Evolutionary conservation across 2,113 vertebrate genomes (phyloP).

Genomic region (Rana temporaria): DNA sequence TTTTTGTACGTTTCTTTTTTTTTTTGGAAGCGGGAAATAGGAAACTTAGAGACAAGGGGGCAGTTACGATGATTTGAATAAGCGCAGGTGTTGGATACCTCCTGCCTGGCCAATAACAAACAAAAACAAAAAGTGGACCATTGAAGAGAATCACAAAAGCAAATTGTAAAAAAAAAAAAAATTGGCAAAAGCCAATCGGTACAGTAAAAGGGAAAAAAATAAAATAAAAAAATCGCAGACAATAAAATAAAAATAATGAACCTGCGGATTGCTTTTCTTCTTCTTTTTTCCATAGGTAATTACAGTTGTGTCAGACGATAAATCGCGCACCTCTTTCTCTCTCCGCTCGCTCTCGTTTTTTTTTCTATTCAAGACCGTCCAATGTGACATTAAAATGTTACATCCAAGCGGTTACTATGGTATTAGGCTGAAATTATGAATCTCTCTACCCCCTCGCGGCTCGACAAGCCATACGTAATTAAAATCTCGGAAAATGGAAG

Average conservation of each 20-base stretch:
- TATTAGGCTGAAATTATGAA: conserved; percentile 78
- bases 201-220: not conserved
- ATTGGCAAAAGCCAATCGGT: conserved; percentile 5
- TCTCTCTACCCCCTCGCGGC: conserved; percentile 67
- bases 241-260: conserved; percentile 60
- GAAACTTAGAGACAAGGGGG: not conserved
- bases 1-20: not conserved
- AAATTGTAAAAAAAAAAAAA: not conserved
- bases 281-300: conserved; percentile 68
- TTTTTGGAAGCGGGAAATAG: not conserved
- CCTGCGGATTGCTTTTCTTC: conserved; percentile 76
- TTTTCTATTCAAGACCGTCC: conserved; percentile 71
- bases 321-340: conserved; percentile 65
- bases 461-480: conserved; percentile 71
- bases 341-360: conserved; percentile 29
- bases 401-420: conserved; percentile 80
- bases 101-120: not conserved
- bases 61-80: conserved; percentile 6
- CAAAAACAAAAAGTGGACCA: not conserved
- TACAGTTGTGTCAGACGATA: conserved; percentile 67
- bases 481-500: conserved; percentile 69
- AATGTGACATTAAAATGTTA: conserved; percentile 76
- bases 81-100: conserved; percentile 4
- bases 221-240: conserved; percentile 67
- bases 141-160: not conserved